phyloP scores from a whole-genome alignment of 2,113 vertebrate genomes.

The Rattus rattus region DNA sequence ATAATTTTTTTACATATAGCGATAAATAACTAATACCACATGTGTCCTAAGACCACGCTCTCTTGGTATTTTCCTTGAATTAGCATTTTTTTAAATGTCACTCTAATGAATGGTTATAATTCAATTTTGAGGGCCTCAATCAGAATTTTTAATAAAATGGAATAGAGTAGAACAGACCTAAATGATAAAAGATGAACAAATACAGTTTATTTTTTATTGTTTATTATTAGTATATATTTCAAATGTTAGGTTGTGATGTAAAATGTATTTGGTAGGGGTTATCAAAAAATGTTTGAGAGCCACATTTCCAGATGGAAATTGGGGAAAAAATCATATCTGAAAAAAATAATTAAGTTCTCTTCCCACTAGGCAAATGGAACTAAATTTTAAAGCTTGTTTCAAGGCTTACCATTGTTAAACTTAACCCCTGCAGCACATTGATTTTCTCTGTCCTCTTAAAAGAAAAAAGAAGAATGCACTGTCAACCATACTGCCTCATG shows the following conservation, averaged over 20 bases:
- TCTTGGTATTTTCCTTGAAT: not conserved
- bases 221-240: not conserved
- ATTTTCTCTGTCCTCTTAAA: not conserved
- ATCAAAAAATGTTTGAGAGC: not conserved
- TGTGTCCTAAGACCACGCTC: not conserved
- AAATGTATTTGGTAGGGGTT: constrained; percentile 42
- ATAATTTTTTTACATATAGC: not conserved
- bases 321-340: not conserved
- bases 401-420: not conserved
- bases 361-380: not conserved
- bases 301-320: not conserved
- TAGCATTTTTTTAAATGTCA: not conserved
- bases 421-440: not conserved
- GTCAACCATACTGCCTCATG: not conserved
- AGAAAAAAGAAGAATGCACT: not conserved
- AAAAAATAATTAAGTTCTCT: constrained; percentile 11
- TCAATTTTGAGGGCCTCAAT: not conserved
- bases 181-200: not conserved
- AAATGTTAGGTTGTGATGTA: not conserved
- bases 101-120: not conserved
- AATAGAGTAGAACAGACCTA: not conserved
- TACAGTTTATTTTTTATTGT: not conserved
- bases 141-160: not conserved
- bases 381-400: not conserved
- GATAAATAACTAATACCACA: not conserved